Conservation (phyloP, 2,888 invertebrate species). For the Agonopterix alstromeriana region DNA sequence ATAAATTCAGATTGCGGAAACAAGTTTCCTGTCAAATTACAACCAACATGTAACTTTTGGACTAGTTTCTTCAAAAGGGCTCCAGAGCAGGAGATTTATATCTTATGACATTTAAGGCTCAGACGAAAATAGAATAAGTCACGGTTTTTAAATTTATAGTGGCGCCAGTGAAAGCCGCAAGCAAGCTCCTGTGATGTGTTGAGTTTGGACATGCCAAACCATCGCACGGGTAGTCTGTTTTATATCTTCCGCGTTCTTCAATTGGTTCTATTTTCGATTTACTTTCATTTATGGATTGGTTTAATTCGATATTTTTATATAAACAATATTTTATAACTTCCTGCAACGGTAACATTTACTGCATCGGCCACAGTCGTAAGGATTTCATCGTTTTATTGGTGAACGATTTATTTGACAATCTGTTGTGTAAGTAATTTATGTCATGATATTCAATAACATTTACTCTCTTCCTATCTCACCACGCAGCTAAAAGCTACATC, state of each 20-base stretch:
- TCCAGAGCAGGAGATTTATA: slow-evolving; percentile 10
- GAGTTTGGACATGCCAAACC: slow-evolving; percentile 21
- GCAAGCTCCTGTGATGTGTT: slow-evolving; percentile 29
- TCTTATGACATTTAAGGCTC: slow-evolving; percentile 14
- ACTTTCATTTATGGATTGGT: slow-evolving; percentile 41
- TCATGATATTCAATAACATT: too few species aligned
- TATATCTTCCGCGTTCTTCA: slow-evolving; percentile 61
- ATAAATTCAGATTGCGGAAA: slow-evolving; percentile 25
- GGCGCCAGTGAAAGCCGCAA: slow-evolving; percentile 19
- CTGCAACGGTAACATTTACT: slow-evolving; percentile 18
- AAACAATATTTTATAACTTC: slow-evolving; percentile 38
- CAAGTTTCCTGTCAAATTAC: slow-evolving; percentile 29
- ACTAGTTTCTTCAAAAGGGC: slow-evolving; percentile 11
- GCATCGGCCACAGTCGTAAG: too few species aligned
- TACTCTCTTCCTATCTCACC: too few species aligned
- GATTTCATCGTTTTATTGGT: too few species aligned
- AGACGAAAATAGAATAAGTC: slow-evolving; percentile 14
- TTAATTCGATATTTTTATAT: slow-evolving; percentile 27
- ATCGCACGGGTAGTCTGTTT: slow-evolving; percentile 34
- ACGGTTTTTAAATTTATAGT: slow-evolving; percentile 18
- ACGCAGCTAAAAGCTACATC: too few species aligned
- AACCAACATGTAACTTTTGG: slow-evolving; percentile 4
- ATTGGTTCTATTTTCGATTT: slow-evolving; percentile 53
- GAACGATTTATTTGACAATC: too few species aligned
- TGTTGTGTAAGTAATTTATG: too few species aligned